Evolutionary conservation across 2,888 invertebrate species (phyloP), one percentile per base, ranked within the genome.

Genomic region (Penaeus monodon): DNA sequence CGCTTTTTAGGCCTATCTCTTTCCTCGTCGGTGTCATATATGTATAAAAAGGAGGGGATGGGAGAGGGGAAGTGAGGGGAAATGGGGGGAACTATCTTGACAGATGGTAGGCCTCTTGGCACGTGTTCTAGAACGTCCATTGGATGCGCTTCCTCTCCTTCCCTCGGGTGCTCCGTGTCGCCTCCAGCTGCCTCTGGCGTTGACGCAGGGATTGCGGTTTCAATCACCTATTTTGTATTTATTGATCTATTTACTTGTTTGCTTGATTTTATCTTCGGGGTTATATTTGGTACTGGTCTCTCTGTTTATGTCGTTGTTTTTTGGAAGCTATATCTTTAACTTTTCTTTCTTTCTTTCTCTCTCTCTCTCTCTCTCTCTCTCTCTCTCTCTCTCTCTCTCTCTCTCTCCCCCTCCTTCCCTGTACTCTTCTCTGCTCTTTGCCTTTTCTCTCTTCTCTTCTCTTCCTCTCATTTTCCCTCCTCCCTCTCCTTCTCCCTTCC

Each of bases 341-440:
- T 49, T 68, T 44, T 27, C 27, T 44, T 27, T 81, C 44, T 63
- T 27, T 70, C 49, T 63, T 2, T 64, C 64, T 63, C 64, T 63
- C 38, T 38, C 8, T 65, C 79, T 63, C 12, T 64, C 20, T 49
- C 12, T 49, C 49, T 49, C 22, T 49, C 70, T 70, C 63, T 82
- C 29, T 57, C 70, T 57, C 73, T 14, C 27, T 49, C 49, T 29
- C n/a, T 73, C n/a, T 73, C 68, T 81, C 44, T 81, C 81, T 81
- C 44, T 81, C 81, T 81, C 81, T 81, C 68, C 66, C 66, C 63
- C 29, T 65, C 38, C 20, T 29, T 64, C 20, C 24, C 38, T 27
- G 24, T 38, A 22, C 66, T 24, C 24, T 17, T 80, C 22, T 64
- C 20, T 80, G 0, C 6, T n/a, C 8, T 4, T 22, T 38, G 1